Conservation (phyloP, 2,797 vertebrate genomes). For the Enteromius trimaculatus region DNA sequence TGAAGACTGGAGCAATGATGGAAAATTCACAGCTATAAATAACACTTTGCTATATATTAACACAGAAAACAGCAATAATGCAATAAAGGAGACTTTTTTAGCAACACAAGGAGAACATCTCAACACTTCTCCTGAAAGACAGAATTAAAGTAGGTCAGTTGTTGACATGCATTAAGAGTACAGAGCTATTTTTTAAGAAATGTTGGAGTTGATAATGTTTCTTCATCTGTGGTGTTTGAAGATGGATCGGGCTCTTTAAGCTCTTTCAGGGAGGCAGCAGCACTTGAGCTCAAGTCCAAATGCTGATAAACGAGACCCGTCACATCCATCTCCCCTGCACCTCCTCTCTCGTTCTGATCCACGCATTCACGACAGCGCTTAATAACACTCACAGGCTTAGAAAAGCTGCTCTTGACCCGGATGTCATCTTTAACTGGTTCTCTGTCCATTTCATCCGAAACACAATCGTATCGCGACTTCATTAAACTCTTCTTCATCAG, state of each 20-base stretch:
- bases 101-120: not conserved
- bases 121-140: not conserved
- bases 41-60: accelerated
- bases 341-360: not conserved
- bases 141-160: not conserved
- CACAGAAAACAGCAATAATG: not conserved
- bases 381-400: not conserved
- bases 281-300: constrained; percentile 29
- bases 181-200: not conserved
- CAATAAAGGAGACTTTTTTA: not conserved
- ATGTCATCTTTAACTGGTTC: not conserved
- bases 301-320: constrained; percentile 23
- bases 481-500: not conserved
- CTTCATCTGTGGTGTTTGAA: constrained; percentile 5
- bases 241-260: constrained; percentile 18
- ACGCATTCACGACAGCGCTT: not conserved
- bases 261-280: constrained; percentile 6
- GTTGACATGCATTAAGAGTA: not conserved
- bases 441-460: not conserved
- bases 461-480: not conserved
- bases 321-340: not conserved
- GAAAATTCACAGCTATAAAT: not conserved
- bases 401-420: not conserved
- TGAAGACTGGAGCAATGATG: not conserved
- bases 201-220: not conserved